Conservation (phyloP, 2,888 invertebrate species). For the Cephus pygmeus region DNA sequence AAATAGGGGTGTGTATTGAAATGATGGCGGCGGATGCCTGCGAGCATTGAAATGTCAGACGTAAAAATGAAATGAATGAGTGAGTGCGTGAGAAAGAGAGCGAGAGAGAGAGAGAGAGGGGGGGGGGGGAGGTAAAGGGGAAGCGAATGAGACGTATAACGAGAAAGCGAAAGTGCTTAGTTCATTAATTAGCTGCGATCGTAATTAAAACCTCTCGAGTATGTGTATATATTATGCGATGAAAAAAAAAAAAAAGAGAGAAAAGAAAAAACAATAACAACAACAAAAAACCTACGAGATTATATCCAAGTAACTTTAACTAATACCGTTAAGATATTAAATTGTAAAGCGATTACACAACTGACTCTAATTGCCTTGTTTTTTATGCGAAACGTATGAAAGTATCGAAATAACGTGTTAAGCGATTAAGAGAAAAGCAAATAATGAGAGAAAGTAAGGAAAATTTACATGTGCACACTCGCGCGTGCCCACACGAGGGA, state of each 20-base stretch:
- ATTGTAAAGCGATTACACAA: conserved; percentile 24
- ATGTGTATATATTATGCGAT: conserved; percentile 13
- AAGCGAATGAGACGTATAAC: not conserved
- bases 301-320: not conserved
- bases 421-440: conserved; percentile 39
- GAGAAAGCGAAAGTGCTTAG: not conserved
- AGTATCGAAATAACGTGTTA: conserved; percentile 57
- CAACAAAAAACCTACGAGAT: not conserved
- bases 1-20: not conserved
- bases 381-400: conserved; percentile 63
- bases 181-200: not conserved
- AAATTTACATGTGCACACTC: not conserved
- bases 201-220: not conserved
- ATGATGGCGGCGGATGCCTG: not conserved
- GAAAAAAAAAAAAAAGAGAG: conserved; percentile 22
- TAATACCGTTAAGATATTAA: not conserved
- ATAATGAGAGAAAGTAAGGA: not conserved
- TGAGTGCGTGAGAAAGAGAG: conserved; percentile 20
- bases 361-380: conserved; percentile 65
- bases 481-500: not conserved
- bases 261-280: conserved; percentile 9
- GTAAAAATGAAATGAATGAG: not conserved
- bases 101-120: not conserved
- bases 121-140: no score
- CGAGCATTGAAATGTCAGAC: not conserved